phyloP scores from a whole-genome alignment of 2,113 vertebrate species.

The Vireo altiloquus region DNA sequence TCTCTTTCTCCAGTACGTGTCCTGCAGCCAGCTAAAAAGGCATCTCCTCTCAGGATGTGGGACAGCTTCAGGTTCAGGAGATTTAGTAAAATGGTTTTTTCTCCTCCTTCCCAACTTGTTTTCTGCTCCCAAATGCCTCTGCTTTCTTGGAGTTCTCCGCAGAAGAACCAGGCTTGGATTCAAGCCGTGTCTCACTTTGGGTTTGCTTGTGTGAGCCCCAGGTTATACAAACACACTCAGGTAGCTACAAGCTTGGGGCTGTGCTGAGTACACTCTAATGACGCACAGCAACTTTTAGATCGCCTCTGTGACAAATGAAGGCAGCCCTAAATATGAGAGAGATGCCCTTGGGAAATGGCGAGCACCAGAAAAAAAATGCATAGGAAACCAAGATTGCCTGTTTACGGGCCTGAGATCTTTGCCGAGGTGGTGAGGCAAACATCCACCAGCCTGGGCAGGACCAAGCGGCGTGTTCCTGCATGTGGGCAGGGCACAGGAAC shows the following conservation, averaged over 20 bases:
- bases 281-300: background rate
- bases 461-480: accelerated
- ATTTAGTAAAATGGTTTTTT: background rate
- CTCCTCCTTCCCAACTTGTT: background rate
- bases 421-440: background rate
- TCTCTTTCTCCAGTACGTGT: background rate
- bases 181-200: background rate
- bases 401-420: background rate
- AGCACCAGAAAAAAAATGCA: background rate
- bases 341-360: background rate
- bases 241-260: background rate
- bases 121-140: background rate
- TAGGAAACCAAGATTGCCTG: background rate
- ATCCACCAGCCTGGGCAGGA: background rate
- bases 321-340: background rate
- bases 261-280: background rate
- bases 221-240: background rate
- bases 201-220: background rate
- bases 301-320: background rate
- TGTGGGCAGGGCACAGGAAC: background rate
- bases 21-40: background rate
- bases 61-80: background rate
- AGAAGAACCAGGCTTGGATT: background rate
- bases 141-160: background rate
- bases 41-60: background rate